phyloP scores from a whole-genome alignment of 2,888 invertebrate genomes.

The Agrypnus murinus region DNA sequence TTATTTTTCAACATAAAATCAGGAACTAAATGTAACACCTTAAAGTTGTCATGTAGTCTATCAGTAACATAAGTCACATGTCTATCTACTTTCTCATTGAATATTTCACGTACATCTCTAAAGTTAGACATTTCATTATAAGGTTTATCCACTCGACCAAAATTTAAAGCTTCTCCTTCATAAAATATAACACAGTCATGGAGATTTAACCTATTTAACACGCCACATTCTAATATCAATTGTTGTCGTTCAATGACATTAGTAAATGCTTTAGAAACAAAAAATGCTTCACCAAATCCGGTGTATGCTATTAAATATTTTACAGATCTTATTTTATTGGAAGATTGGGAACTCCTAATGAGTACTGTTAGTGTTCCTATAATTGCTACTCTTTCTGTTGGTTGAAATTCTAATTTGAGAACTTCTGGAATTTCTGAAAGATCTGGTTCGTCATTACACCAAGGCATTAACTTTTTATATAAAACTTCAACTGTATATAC shows the following conservation, averaged over 20 bases:
- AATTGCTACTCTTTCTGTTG: constrained; percentile 19
- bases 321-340: neutral
- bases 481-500: constrained; percentile 32
- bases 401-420: constrained; percentile 21
- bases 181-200: too few relatives aligned
- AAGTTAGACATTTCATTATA: too few relatives aligned
- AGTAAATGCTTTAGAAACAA: constrained; percentile 32
- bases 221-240: constrained; percentile 14
- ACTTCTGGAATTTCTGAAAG: constrained; percentile 5
- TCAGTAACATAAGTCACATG: neutral
- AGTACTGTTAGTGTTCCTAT: constrained; percentile 12
- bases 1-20: constrained; percentile 29
- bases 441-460: constrained; percentile 1
- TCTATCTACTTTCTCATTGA: neutral
- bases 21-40: constrained; percentile 10
- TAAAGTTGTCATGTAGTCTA: constrained; percentile 17
- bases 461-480: constrained; percentile 25
- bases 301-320: constrained; percentile 39
- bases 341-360: constrained; percentile 6
- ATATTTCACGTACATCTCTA: too few relatives aligned
- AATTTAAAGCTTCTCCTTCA: too few relatives aligned
- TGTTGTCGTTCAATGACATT: neutral
- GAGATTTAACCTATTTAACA: constrained; percentile 18
- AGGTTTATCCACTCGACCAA: too few relatives aligned
- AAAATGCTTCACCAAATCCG: constrained; percentile 34